phyloP scores from a whole-genome alignment of 2,797 vertebrate genomes.

The Sebastes aleutianus region DNA sequence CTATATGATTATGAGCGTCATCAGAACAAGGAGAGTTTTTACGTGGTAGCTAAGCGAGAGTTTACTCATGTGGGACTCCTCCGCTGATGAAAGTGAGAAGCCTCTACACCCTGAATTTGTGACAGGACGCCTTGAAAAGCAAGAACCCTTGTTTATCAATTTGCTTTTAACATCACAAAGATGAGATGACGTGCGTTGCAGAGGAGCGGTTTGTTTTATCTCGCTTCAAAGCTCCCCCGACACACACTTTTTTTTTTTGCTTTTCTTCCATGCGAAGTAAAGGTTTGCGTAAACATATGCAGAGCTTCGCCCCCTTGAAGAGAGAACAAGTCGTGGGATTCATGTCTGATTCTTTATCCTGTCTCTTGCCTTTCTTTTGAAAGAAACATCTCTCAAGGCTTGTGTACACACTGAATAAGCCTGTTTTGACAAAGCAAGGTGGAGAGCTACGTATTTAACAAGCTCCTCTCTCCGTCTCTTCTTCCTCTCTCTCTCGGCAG shows the following conservation, averaged over 20 bases:
- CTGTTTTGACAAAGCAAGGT: constrained; percentile 93
- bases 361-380: constrained; percentile 63
- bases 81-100: constrained; percentile 71
- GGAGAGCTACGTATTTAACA: constrained; percentile 89
- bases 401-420: constrained; percentile 86
- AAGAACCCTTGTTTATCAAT: constrained; percentile 84
- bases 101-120: constrained; percentile 76
- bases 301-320: constrained; percentile 65
- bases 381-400: constrained; percentile 86
- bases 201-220: constrained; percentile 81
- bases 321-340: constrained; percentile 78
- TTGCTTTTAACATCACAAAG: constrained; percentile 81
- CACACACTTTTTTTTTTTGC: constrained; percentile 1
- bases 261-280: constrained; percentile 51
- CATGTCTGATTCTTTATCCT: constrained; percentile 80
- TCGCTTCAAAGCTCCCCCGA: constrained; percentile 76
- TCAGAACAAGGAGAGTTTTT: constrained; percentile 45
- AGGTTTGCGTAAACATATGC: constrained; percentile 74
- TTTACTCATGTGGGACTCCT: constrained; percentile 73
- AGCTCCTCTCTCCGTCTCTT: constrained; percentile 61
- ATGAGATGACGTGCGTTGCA: constrained; percentile 51
- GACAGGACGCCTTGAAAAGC: constrained; percentile 78
- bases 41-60: constrained; percentile 62
- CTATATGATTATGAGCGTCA: constrained; percentile 63
- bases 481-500: constrained; percentile 41